A percentile compares a stretch with the other conserved stretches of the same genome.
phyloP scores from a whole-genome alignment of 2,888 invertebrate species.

The Hypselothyrea guttata region DNA sequence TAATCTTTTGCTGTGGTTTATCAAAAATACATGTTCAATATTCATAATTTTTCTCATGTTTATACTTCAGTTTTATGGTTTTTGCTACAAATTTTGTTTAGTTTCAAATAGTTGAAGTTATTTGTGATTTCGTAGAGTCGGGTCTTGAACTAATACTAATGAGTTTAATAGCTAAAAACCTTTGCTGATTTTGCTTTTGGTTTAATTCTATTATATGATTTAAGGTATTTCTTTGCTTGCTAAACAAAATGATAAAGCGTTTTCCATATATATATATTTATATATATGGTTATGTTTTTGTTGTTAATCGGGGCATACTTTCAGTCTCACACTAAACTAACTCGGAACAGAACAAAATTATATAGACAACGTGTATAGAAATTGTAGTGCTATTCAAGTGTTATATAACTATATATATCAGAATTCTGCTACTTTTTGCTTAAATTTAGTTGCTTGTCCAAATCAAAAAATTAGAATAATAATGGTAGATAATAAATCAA shows the following conservation, averaged over 20 bases:
- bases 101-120: slow-evolving; percentile 8
- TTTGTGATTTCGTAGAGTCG: slow-evolving; percentile 24
- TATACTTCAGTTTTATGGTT: slow-evolving; percentile 38
- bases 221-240: slow-evolving; percentile 56
- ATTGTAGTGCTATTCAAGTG: background rate
- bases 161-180: slow-evolving; percentile 67
- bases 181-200: slow-evolving; percentile 71
- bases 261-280: slow-evolving; percentile 34
- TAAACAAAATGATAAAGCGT: slow-evolving; percentile 67
- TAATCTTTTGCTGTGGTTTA: no score
- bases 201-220: slow-evolving; percentile 55
- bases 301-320: slow-evolving; percentile 49
- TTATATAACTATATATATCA: slow-evolving; percentile 2
- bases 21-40: slow-evolving; percentile 62
- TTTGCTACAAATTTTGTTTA: slow-evolving; percentile 33
- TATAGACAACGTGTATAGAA: slow-evolving; percentile 9
- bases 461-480: slow-evolving; percentile 16
- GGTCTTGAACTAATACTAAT: slow-evolving; percentile 45
- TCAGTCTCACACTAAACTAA: slow-evolving; percentile 71
- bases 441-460: slow-evolving; percentile 22
- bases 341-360: slow-evolving; percentile 30
- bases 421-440: slow-evolving; percentile 33
- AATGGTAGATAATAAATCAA: slow-evolving; percentile 6
- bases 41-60: slow-evolving; percentile 38
- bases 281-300: slow-evolving; percentile 13